Evolutionary conservation across 1,140 invertebrate species (phyloP).

Genomic region (Halesus radiatus): DNA sequence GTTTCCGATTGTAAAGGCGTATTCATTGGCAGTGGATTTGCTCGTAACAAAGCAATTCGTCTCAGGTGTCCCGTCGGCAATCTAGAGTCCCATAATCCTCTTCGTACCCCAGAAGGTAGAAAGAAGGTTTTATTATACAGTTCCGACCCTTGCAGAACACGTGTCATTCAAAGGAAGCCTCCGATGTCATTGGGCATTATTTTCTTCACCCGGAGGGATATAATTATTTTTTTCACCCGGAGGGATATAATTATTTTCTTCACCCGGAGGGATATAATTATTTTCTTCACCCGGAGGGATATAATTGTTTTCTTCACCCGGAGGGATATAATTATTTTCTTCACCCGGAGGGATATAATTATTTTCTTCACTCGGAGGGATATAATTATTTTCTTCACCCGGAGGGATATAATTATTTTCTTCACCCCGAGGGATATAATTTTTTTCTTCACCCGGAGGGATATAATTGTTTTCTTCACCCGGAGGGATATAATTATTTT

Average conservation of each 20-base stretch:
- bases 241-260: not conserved
- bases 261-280: not conserved
- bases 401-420: not conserved
- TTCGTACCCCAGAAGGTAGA: not conserved
- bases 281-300: not conserved
- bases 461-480: not conserved
- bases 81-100: not conserved
- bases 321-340: not conserved
- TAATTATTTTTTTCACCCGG: not conserved
- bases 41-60: not conserved
- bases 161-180: not conserved
- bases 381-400: not conserved
- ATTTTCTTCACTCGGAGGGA: not conserved
- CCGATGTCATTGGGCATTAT: not conserved
- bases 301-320: not conserved
- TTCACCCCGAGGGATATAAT: not conserved
- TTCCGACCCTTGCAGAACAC: not conserved
- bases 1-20: too few relatives aligned
- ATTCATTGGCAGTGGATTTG: not conserved
- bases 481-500: not conserved
- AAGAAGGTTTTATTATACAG: not conserved
- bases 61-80: slow-evolving; percentile 1
- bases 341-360: not conserved
- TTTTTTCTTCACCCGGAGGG: not conserved
- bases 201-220: not conserved